phyloP scores from a whole-genome alignment of 2,113 vertebrate species.

The Larimichthys polyactis region DNA sequence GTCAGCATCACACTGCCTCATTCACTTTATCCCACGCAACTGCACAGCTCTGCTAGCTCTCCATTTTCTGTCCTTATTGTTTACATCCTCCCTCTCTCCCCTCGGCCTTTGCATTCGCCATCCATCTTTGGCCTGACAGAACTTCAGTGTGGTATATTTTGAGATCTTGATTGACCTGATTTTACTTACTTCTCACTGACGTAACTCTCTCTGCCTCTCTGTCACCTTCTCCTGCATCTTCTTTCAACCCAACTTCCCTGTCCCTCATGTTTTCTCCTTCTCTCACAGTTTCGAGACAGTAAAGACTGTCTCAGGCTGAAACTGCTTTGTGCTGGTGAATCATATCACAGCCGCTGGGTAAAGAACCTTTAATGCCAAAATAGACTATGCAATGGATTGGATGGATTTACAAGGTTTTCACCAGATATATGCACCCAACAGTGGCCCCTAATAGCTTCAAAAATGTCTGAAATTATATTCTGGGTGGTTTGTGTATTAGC shows the following conservation, averaged over 20 bases:
- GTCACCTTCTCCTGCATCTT: neutral
- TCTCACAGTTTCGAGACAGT: neutral
- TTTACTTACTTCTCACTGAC: conserved; percentile 15
- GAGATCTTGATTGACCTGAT: conserved; percentile 17
- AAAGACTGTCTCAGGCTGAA: conserved; percentile 22
- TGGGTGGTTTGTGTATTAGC: conserved; percentile 27
- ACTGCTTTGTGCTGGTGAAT: conserved; percentile 36
- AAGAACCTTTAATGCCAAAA: conserved; percentile 21
- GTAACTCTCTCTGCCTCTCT: neutral
- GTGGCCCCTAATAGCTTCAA: conserved; percentile 3
- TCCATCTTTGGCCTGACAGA: conserved; percentile 24
- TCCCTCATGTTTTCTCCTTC: conserved; percentile 7
- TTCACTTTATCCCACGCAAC: conserved; percentile 16
- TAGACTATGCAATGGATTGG: neutral
- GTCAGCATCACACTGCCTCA: neutral
- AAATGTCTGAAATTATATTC: neutral
- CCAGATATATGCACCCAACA: neutral
- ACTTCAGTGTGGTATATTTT: conserved; percentile 11
- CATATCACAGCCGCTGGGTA: conserved; percentile 26
- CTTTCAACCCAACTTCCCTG: conserved; percentile 6
- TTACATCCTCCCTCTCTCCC: conserved; percentile 20
- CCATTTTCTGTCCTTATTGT: neutral
- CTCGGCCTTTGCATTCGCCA: conserved; percentile 25
- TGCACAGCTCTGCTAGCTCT: neutral
- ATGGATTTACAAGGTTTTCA: conserved; percentile 22